Percentiles rank a stretch among this genome's conserved stretches.
phyloP scores from a whole-genome alignment of 2,797 vertebrate genomes.

The Podargus strigoides region DNA sequence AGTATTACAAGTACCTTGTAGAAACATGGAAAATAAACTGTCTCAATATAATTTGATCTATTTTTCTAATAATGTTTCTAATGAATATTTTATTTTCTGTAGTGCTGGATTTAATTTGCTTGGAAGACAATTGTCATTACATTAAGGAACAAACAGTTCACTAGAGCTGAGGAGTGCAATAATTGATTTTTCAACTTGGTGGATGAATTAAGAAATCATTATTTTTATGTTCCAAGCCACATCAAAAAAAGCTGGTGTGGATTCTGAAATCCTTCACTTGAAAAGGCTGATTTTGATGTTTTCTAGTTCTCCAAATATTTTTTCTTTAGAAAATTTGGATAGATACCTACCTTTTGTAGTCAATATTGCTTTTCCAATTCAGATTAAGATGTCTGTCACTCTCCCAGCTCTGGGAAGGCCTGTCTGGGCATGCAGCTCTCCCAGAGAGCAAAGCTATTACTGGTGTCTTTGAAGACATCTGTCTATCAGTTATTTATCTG shows the following conservation, averaged over 20 bases:
- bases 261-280: background rate
- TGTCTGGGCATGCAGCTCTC: background rate
- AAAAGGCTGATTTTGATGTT: background rate
- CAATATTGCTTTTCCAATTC: background rate
- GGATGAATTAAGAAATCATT: slow-evolving; percentile 10
- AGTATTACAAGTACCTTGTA: background rate
- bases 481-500: background rate
- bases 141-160: slow-evolving; percentile 33
- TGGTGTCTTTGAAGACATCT: background rate
- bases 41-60: slow-evolving; percentile 63
- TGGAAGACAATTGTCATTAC: slow-evolving; percentile 35
- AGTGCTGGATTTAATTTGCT: slow-evolving; percentile 50
- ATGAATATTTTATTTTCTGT: slow-evolving; percentile 67
- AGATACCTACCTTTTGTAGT: background rate
- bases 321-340: background rate
- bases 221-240: slow-evolving; percentile 8
- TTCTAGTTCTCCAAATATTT: background rate
- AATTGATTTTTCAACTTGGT: slow-evolving; percentile 41
- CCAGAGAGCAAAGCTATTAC: background rate
- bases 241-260: background rate
- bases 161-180: background rate
- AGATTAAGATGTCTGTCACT: background rate
- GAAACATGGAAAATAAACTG: slow-evolving; percentile 31
- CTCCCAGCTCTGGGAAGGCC: background rate
- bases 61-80: slow-evolving; percentile 64